Evolutionary conservation across 2,797 vertebrate species (phyloP), one percentile per base, ranked within the genome.

Genomic region (Gobionotothen gibberifrons): DNA sequence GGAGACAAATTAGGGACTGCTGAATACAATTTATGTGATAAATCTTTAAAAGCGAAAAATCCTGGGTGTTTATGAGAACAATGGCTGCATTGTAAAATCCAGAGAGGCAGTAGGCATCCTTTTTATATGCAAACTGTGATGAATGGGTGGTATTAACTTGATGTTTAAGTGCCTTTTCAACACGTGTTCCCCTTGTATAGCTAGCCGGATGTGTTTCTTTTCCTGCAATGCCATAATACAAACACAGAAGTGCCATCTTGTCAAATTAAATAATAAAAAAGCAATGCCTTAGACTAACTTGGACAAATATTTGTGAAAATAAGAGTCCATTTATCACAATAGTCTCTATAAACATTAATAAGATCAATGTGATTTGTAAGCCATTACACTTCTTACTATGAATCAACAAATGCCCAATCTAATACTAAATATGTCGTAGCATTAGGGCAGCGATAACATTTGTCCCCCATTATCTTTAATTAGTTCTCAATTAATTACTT

Each of bases 1-100:
- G 54, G 61, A 76, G 56, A 90, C 62, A 79, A 87, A 87, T 81
- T 68, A 65, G 39, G 5, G 29, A 19, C 19, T 9, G 36, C 52
- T 36, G 58, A 76, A 79, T 55, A 47, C 17, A 69, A 85, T 85
- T 75, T 58, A 43, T 26, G 46, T 70, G 75, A 86, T 69, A 72
- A 83, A 87, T 77, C 56, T 79, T 67, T 44, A 46, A 74, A 81
- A 67, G 67, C 1, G 9, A 60, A 57, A 78, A 60, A 66, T 1
- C 1, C n/a, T 32, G 21, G 21, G 46, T 59, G 43, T 71, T 84
- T 69, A 17, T 43, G 51, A 69, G 67, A 79, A 83, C 36, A 79
- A 77, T 64, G 21, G 10, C 66, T 26, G 53, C 29, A 75, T 63
- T 77, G 69, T 71, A 54, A 52, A 52, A 69, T 55, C 78, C 17